phyloP scores from a whole-genome alignment of 2,113 vertebrate species.

The Oxygymnocypris stewartii region DNA sequence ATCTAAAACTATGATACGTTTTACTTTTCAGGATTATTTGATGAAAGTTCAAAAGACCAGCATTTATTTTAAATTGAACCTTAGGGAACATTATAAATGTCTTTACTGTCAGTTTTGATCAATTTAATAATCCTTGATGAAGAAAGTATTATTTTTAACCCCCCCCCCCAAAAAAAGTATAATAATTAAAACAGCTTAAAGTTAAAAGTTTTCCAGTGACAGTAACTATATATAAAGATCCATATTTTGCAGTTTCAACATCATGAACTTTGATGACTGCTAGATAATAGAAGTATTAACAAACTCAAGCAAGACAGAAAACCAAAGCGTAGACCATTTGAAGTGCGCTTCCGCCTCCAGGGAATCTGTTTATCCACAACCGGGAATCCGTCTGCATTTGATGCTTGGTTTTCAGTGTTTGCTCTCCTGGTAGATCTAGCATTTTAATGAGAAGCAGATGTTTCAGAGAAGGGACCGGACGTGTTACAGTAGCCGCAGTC shows the following conservation, averaged over 20 bases:
- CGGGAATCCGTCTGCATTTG: constrained; percentile 34
- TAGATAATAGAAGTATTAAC: not conserved
- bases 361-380: constrained; percentile 54
- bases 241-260: not conserved
- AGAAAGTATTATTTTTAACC: not conserved
- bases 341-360: constrained; percentile 45
- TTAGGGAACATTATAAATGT: not conserved
- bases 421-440: constrained; percentile 43
- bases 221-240: not conserved
- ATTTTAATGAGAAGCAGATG: constrained; percentile 66
- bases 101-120: not conserved
- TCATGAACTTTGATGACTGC: not conserved
- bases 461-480: constrained; percentile 53
- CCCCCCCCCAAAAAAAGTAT: not conserved
- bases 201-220: not conserved
- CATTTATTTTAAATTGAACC: not conserved
- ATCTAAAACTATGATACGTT: no score
- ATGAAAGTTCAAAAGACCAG: not conserved
- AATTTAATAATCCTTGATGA: not conserved
- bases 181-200: not conserved
- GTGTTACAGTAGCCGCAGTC: constrained; percentile 46
- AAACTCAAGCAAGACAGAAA: not conserved
- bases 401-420: constrained; percentile 54
- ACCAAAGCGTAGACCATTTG: not conserved
- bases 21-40: no score